Conservation (phyloP, 1,140 invertebrate genomes). For the Theocolax elegans region DNA sequence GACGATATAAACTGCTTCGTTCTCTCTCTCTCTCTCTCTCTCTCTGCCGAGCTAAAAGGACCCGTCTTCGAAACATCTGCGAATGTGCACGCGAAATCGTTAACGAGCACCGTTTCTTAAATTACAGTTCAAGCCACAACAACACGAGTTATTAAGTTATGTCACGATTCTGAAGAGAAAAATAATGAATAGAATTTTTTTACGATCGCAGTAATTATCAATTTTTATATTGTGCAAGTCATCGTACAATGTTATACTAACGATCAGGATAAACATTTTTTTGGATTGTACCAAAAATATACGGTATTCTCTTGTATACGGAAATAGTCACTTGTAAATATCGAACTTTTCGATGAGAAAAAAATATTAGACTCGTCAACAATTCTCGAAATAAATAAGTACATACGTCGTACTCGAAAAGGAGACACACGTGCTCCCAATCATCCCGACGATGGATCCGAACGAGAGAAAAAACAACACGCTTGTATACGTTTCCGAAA, state of each 20-base stretch:
- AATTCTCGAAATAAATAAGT: slow-evolving; percentile 50
- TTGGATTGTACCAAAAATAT: too few relatives aligned
- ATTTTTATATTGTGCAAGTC: too few relatives aligned
- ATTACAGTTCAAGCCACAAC: too few relatives aligned
- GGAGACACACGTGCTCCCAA: slow-evolving; percentile 49
- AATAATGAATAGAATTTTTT: too few relatives aligned
- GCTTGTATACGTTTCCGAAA: background rate
- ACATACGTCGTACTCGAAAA: slow-evolving; percentile 5
- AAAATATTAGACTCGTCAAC: slow-evolving; percentile 19
- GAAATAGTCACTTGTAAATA: slow-evolving; percentile 22
- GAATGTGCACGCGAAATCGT: slow-evolving; percentile 30
- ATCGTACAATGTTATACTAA: too few relatives aligned
- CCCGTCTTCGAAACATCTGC: slow-evolving; percentile 30
- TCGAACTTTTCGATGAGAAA: slow-evolving; percentile 21
- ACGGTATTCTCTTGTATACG: too few relatives aligned
- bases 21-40: slow-evolving; percentile 10
- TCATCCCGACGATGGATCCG: slow-evolving; percentile 43
- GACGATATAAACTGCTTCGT: slow-evolving; percentile 46
- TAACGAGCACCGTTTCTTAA: slow-evolving; percentile 19
- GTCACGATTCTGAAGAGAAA: too few relatives aligned
- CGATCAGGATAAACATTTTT: too few relatives aligned
- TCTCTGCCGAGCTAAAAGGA: background rate
- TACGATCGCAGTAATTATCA: too few relatives aligned
- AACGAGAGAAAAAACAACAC: slow-evolving; percentile 31
- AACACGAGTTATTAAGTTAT: slow-evolving; percentile 20